Evolutionary conservation across 2,888 invertebrate genomes (phyloP).

Genomic region (Zhuqinia jingwanae): DNA sequence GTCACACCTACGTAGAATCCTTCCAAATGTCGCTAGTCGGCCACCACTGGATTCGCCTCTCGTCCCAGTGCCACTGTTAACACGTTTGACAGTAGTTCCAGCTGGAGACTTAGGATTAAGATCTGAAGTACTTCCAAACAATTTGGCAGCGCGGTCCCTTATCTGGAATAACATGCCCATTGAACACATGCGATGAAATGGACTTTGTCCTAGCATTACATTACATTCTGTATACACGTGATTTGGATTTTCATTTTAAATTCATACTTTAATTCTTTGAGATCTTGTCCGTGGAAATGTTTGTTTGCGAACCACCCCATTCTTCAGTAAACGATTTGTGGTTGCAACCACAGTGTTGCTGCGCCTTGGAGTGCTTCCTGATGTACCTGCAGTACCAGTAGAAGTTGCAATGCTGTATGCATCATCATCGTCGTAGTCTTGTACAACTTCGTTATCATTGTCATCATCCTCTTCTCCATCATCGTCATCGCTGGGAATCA

Average conservation of each 20-base stretch:
- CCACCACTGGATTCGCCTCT: neutral
- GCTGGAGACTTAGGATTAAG: conserved; percentile 35
- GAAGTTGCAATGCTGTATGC: conserved; percentile 73
- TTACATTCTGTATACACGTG: too few relatives aligned
- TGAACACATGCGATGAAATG: too few relatives aligned
- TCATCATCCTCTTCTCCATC: conserved; percentile 61
- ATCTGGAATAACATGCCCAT: conserved; percentile 46
- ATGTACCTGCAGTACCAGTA: conserved; percentile 62
- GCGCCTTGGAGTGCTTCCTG: conserved; percentile 53
- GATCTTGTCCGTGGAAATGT: conserved; percentile 69
- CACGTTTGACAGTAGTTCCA: conserved; percentile 14
- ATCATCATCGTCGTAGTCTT: conserved; percentile 66
- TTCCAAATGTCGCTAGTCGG: neutral
- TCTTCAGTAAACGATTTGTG: conserved; percentile 54
- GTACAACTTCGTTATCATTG: conserved; percentile 42
- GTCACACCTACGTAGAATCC: conserved; percentile 70
- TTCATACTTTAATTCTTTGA: conserved; percentile 69
- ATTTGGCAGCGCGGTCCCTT: conserved; percentile 51
- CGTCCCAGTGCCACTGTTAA: conserved; percentile 39
- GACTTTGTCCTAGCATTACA: too few relatives aligned
- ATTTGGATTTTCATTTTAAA: neutral
- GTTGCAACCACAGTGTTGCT: conserved; percentile 57
- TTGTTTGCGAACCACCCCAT: conserved; percentile 61
- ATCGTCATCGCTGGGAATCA: conserved; percentile 45
- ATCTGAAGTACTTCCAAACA: conserved; percentile 44